phyloP scores from a whole-genome alignment of 2,888 invertebrate species.

The Malthinus flaveolus region DNA sequence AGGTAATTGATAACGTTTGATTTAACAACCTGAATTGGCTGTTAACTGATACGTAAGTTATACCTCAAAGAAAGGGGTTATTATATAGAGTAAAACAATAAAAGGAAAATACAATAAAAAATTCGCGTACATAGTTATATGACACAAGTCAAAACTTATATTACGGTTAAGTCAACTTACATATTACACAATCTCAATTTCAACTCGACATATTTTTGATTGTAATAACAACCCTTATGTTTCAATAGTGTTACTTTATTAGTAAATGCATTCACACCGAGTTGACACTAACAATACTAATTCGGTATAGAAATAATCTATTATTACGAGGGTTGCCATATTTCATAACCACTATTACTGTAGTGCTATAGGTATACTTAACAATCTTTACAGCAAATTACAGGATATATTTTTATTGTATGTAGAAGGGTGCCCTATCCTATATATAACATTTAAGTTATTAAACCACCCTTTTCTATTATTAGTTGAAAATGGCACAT shows the following conservation, averaged over 20 bases:
- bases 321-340: constrained; percentile 42
- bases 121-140: neutral
- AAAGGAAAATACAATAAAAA: constrained; percentile 6
- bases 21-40: constrained; percentile 19
- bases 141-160: constrained; percentile 13
- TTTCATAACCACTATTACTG: constrained; percentile 29
- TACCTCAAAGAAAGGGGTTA: constrained; percentile 5
- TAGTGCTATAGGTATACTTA: constrained; percentile 34
- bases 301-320: constrained; percentile 48
- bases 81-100: constrained; percentile 12
- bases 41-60: constrained; percentile 15
- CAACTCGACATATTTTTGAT: constrained; percentile 31
- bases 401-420: constrained; percentile 30
- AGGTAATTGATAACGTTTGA: constrained; percentile 17
- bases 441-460: constrained; percentile 1
- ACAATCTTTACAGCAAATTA: constrained; percentile 37
- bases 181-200: constrained; percentile 25
- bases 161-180: constrained; percentile 9
- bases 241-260: constrained; percentile 51
- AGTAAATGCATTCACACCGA: constrained; percentile 50
- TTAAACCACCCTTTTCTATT: constrained; percentile 1
- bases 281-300: constrained; percentile 51
- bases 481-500: neutral
- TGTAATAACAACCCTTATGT: constrained; percentile 31
- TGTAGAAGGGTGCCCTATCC: neutral